phyloP scores from a whole-genome alignment of 1,140 invertebrate genomes.

The Orius insidiosus region DNA sequence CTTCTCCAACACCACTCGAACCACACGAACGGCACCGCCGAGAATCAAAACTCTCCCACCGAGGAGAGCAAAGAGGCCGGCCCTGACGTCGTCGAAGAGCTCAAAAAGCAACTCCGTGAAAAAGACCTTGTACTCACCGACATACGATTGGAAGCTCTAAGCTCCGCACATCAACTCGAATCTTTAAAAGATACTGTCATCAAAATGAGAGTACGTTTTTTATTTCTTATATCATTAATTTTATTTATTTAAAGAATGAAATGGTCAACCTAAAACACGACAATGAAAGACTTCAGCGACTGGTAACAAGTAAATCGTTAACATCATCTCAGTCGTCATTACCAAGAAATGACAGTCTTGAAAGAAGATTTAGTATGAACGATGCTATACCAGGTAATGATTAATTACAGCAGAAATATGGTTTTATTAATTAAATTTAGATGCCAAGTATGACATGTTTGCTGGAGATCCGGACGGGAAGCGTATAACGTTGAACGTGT shows the following conservation, averaged over 20 bases:
- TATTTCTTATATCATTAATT: constrained; percentile 1
- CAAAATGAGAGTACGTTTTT: constrained; percentile 69
- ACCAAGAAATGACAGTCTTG: constrained; percentile 28
- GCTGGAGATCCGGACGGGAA: constrained; percentile 58
- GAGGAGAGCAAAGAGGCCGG: constrained; percentile 1
- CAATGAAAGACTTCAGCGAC: constrained; percentile 79
- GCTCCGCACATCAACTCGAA: constrained; percentile 91
- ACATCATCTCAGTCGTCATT: constrained; percentile 64
- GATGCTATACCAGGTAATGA: constrained; percentile 22
- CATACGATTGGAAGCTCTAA: constrained; percentile 85
- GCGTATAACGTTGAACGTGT: constrained; percentile 64
- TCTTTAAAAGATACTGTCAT: constrained; percentile 89
- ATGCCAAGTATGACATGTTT: constrained; percentile 19
- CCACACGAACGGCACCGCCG: constrained; percentile 22
- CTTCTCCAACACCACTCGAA: constrained; percentile 23
- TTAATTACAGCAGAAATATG: too few relatives aligned
- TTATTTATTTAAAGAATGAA: constrained; percentile 51
- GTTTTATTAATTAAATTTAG: constrained; percentile 10
- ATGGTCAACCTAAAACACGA: constrained; percentile 93
- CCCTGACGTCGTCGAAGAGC: constrained; percentile 50
- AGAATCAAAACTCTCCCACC: not conserved
- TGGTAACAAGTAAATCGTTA: constrained; percentile 64
- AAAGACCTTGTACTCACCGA: constrained; percentile 94
- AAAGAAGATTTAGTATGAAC: constrained; percentile 39
- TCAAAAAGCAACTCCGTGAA: constrained; percentile 83